Evolutionary conservation across 2,797 vertebrate genomes (phyloP), one percentile per base, ranked within the genome.

Genomic region (Neosilurus hyrtlii): DNA sequence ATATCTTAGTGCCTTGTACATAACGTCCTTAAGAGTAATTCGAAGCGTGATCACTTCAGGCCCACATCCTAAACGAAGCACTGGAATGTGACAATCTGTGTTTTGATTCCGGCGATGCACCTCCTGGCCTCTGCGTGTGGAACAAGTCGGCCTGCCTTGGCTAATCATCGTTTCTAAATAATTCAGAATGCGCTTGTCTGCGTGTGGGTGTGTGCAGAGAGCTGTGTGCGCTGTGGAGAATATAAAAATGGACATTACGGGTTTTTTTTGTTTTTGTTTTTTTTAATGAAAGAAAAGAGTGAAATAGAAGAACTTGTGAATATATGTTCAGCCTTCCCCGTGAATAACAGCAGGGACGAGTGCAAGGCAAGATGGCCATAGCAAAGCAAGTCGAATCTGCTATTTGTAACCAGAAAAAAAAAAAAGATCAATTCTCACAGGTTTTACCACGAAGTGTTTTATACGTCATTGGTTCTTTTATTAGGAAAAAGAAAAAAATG

Each of bases 131-230:
- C 54, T 49, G 56, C 22, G 24, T 61, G 57, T 81, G 54, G 66
- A 59, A n/a, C 77, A 79, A 18, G 14, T 16, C 68, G 26, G 80
- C 54, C 37, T 24, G 9, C 54, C 67, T 61, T 22, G 57, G 30
- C 62, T 71, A 72, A 49, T 73, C 52, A 80, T 74, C 66, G 56
- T 59, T 75, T 79, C 52, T 82, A 30, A 68, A 82, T 73, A 54
- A 81, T 82, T 66, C 59, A 65, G 16, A 26, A 73, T 16, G 51
- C 22, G 84, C 59, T 37, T 57, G n/a, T 59, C n/a, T 68, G 22
- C 51, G 67, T 75, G 71, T 68, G 26, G 56, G 68, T 73, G 51
- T 22, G 35, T 51, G 24, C 37, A 11, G 62, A 78, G 59, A 78
- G 63, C 62, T 68, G 51, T n/a, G 63, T 20, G 63, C n/a, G 52